A percentile compares a stretch with the other conserved stretches of the same genome.
phyloP scores from a whole-genome alignment of 1,140 invertebrate genomes.

The Oreohelix idahoensis region DNA sequence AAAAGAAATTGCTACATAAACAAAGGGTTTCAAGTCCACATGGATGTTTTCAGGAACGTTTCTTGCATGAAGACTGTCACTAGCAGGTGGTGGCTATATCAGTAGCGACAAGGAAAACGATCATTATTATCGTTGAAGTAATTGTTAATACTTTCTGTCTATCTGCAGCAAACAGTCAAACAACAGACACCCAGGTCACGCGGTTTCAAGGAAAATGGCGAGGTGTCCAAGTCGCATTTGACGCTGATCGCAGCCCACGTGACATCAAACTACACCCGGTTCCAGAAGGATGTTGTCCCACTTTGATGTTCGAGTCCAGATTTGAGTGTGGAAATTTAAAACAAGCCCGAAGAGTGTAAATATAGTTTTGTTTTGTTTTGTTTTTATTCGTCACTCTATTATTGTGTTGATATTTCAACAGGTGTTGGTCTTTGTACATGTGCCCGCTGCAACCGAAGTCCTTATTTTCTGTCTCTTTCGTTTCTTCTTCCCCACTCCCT shows the following conservation, averaged over 20 bases:
- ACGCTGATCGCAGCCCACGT: constrained; percentile 66
- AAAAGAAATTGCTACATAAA: too few species aligned
- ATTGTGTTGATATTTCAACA: too few species aligned
- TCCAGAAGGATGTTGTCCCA: constrained; percentile 66
- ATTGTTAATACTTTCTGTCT: background rate
- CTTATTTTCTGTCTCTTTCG: too few species aligned
- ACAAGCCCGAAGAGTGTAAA: constrained; percentile 71
- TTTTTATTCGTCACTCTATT: background rate
- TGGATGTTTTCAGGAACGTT: too few species aligned
- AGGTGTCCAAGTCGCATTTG: constrained; percentile 66
- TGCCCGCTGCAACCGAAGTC: too few species aligned
- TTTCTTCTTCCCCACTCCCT: too few species aligned
- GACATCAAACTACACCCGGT: constrained; percentile 59
- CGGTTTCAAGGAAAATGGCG: constrained; percentile 66
- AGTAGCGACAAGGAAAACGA: too few species aligned
- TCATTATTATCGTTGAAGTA: too few species aligned
- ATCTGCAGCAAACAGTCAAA: constrained; percentile 36
- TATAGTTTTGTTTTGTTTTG: background rate
- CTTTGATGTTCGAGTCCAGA: constrained; percentile 70
- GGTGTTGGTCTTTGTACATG: too few species aligned
- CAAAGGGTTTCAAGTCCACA: too few species aligned
- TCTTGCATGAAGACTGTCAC: too few species aligned
- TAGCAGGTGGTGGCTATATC: too few species aligned
- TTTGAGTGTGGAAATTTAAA: constrained; percentile 73
- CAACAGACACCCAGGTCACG: constrained; percentile 63